Percentiles rank a stretch among this genome's conserved stretches.
Conservation (phyloP, 2,113 vertebrate genomes). For the Himantopus leucocephalus region DNA sequence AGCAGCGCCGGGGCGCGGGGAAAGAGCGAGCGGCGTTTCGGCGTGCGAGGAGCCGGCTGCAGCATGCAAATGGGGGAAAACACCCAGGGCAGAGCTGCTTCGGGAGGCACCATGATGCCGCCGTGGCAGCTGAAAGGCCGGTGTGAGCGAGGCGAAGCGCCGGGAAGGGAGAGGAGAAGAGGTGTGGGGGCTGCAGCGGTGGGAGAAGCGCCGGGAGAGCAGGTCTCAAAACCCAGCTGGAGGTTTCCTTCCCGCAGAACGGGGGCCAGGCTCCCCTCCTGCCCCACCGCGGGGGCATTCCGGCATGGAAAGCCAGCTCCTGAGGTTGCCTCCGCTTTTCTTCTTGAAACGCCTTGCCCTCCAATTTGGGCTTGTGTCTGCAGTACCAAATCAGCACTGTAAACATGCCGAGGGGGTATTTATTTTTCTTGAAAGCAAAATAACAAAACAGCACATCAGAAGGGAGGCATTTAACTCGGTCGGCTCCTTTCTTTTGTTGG, state of each 20-base stretch:
- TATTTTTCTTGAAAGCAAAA: constrained; percentile 17
- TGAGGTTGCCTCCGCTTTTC: fast-evolving
- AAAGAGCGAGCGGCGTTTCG: fast-evolving
- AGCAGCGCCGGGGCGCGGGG: neutral
- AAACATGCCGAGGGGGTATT: neutral
- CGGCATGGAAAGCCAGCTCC: fast-evolving
- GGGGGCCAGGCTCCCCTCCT: neutral
- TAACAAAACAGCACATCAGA: constrained; percentile 9
- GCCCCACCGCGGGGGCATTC: fast-evolving
- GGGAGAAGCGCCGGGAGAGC: too few species aligned
- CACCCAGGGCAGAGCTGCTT: neutral
- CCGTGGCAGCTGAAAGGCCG: neutral
- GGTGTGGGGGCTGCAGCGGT: fast-evolving
- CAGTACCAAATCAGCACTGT: neutral
- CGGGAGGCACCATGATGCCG: fast-evolving
- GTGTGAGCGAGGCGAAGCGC: neutral
- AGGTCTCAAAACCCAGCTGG: neutral
- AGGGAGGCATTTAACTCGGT: neutral
- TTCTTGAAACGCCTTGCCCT: neutral
- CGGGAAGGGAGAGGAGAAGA: neutral
- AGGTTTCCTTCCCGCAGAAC: fast-evolving
- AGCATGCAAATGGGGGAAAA: neutral
- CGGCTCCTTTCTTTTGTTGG: neutral
- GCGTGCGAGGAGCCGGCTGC: neutral
- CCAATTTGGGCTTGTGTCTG: neutral